These are phyloP conservation scores for Eupithecia dodoneata DNA, from an alignment of 2,888 invertebrate genomes.

Conservation along the genomic window DNA sequence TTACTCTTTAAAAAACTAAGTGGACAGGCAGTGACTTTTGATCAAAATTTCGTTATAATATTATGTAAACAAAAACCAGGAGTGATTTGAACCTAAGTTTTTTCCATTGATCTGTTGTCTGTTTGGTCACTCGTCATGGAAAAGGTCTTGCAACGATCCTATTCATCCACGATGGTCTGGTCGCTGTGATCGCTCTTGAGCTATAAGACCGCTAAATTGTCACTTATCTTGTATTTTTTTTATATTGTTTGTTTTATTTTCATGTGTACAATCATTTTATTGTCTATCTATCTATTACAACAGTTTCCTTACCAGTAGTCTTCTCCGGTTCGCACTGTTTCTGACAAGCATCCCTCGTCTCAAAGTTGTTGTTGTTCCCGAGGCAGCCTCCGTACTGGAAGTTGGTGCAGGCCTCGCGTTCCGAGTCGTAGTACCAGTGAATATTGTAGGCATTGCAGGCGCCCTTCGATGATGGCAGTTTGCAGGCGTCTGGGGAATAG, in stretches of 20 bases:
- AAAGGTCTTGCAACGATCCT: background rate
- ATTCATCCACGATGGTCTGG: no score
- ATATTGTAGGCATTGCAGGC: constrained; percentile 91
- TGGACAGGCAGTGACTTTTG: no score
- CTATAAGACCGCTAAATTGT: no score
- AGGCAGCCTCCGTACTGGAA: constrained; percentile 96
- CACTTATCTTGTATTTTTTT: no score
- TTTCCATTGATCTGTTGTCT: background rate
- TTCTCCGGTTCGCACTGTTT: constrained; percentile 85
- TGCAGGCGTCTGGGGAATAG: constrained; percentile 81
- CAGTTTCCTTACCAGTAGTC: constrained; percentile 83
- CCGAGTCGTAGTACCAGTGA: constrained; percentile 92
- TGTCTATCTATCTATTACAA: no score
- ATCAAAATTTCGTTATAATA: no score
- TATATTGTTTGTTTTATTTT: no score
- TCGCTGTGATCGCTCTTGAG: no score
- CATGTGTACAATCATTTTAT: no score
- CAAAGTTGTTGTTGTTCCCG: constrained; percentile 95
- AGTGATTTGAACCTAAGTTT: no score
- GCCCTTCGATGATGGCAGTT: constrained; percentile 91
- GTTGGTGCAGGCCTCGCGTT: constrained; percentile 90
- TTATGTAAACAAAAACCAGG: no score
- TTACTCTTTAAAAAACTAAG: no score
- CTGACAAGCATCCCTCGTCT: constrained; percentile 90
- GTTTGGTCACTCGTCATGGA: background rate